Conservation (phyloP, 2,888 invertebrate species). For the Mechanitis messenoides region DNA sequence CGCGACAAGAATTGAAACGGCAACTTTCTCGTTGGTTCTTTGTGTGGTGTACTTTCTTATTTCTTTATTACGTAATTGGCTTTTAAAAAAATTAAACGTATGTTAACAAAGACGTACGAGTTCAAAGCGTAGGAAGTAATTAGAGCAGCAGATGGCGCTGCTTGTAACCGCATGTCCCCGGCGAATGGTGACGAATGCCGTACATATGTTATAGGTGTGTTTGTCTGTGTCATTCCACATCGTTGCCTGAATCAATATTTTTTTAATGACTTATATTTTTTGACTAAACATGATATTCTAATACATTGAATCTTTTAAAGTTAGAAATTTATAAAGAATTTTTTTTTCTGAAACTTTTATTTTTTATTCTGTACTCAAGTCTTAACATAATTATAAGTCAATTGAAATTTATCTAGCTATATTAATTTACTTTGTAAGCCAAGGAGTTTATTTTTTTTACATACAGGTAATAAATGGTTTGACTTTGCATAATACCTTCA, state of each 20-base stretch:
- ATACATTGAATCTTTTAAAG: too few relatives aligned
- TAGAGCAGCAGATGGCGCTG: conserved; percentile 65
- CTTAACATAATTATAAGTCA: too few relatives aligned
- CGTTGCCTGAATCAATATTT: neutral
- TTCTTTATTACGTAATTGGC: conserved; percentile 57
- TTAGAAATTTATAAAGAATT: too few relatives aligned
- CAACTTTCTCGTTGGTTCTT: conserved; percentile 55
- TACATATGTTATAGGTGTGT: conserved; percentile 25
- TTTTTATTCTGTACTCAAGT: too few relatives aligned
- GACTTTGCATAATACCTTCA: conserved; percentile 10
- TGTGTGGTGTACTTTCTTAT: conserved; percentile 68
- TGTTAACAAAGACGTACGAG: conserved; percentile 52
- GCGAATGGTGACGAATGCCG: conserved; percentile 27
- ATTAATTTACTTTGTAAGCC: too few relatives aligned
- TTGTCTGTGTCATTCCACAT: conserved; percentile 18
- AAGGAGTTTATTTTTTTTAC: too few relatives aligned
- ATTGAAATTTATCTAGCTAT: neutral
- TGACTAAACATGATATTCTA: too few relatives aligned
- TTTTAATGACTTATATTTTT: neutral
- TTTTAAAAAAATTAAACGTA: conserved; percentile 58
- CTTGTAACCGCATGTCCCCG: conserved; percentile 36
- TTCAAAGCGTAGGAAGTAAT: conserved; percentile 69
- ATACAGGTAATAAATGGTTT: too few relatives aligned
- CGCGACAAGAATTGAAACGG: conserved; percentile 42
- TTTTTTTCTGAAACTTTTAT: too few relatives aligned